Percentiles rank a stretch among this genome's conserved stretches.
These are phyloP conservation scores for Apogon hyalosoma DNA, from an alignment of 2,797 vertebrate genomes.

Conservation along the genomic window DNA sequence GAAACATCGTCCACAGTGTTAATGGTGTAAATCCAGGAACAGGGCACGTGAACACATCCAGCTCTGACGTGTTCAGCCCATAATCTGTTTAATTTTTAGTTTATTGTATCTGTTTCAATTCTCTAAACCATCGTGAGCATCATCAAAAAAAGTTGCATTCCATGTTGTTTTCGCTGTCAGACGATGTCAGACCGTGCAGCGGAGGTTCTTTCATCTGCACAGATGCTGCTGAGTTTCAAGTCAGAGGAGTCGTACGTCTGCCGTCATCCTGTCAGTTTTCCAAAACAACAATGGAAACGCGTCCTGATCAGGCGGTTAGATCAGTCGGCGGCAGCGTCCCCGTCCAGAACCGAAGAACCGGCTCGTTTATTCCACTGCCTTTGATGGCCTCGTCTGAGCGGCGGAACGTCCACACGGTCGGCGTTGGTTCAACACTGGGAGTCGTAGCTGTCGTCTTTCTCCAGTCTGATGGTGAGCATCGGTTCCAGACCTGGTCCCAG, in stretches of 20 bases:
- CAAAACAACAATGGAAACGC: conserved; percentile 32
- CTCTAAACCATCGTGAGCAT: background rate
- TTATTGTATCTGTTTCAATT: background rate
- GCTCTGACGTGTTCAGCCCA: conserved; percentile 27
- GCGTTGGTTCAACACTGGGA: conserved; percentile 86
- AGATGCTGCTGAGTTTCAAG: conserved; percentile 7
- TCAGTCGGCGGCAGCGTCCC: conserved; percentile 36
- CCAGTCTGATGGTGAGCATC: conserved; percentile 95
- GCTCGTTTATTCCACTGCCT: conserved; percentile 7
- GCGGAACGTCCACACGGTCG: background rate
- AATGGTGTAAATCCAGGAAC: conserved; percentile 57
- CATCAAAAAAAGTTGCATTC: conserved; percentile 24
- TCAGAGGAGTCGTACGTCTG: conserved; percentile 20
- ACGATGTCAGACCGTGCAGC: conserved; percentile 19
- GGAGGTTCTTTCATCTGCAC: conserved; percentile 24
- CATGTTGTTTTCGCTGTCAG: conserved; percentile 7
- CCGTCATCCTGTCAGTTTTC: conserved; percentile 21
- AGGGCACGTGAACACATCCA: conserved; percentile 37
- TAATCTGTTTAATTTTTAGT: conserved; percentile 21
- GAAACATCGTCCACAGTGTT: conserved; percentile 36
- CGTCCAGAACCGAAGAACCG: too few species aligned
- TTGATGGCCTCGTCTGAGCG: conserved; percentile 23
- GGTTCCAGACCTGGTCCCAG: conserved; percentile 91
- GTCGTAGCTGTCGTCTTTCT: conserved; percentile 88
- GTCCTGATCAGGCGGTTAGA: conserved; percentile 35